Base-by-base conservation (phyloP, 2,888 invertebrate genomes). In the Cerastis leucographa region DNA sequence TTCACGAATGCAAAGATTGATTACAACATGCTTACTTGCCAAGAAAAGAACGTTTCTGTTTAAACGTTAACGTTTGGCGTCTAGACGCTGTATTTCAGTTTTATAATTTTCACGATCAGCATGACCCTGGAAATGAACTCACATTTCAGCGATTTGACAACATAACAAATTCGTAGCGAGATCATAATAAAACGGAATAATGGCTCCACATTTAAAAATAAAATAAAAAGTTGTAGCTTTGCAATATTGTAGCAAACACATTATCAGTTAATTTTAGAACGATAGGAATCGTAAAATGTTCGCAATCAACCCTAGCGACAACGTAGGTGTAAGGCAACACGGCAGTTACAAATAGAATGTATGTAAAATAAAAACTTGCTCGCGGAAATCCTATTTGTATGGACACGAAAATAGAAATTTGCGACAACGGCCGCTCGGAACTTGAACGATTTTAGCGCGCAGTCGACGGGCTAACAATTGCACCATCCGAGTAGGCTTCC, bases 351-450 rank as follows among this genome's bases (percentile, higher is more conserved):
- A 94, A 94, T 94, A 94, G 92, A 90, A 79, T 76, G 80, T 56
- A 85, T 87, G 88, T 87, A 90, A 90, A 91, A 91, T 88, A 90
- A 91, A 92, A 91, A 91, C 87, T 89, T 86, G 85, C 90, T 93
- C 91, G 91, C 92, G 94, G 94, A 94, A 94, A 93, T 91, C 89
- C 90, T 92, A 91, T 92, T 91, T 88, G 87, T 85, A 90, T 83
- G 78, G 80, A 72, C 81, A 86, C 89, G 75, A 89, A 92, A 93
- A 94, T 94, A 94, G 92, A 91, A 76, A 49, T 79, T 71, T 68
- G 87, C 81, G 84, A 86, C 87, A 89, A 85, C 87, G 80, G 81
- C 73, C 75, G 74, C 67, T 78, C 64, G 75, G 75, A 51, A 77
- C 76, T 79, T 70, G 67, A 74, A 78, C 78, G 64, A 69, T 74